Base-by-base conservation (phyloP, 92 coral and sea anemone species). In the Scolanthus callimorphus region DNA sequence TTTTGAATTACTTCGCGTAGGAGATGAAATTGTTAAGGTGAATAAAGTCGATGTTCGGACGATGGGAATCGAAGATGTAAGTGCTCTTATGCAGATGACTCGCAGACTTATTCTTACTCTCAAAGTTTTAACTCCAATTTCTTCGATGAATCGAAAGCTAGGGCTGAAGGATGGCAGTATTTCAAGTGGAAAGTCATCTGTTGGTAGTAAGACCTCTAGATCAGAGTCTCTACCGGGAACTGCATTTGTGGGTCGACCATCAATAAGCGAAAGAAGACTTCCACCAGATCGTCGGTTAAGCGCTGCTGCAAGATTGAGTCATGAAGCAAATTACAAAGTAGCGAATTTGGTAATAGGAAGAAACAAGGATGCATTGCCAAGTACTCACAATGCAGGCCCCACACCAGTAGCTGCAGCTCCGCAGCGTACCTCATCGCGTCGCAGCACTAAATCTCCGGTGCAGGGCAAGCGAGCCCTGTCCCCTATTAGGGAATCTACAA, bases 61-160 rank as follows among this genome's bases (percentile, higher is more conserved):
- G 9, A 94, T 94, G 99, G 59, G 63, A 2, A 90, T 94, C n/a
- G 96, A 89, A 45, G 97, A 94, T 74, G 99, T 94, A 19, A 94
- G 99, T 59, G 99, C 99, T 1, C 70, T 94, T 26, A 94, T 94
- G 99, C 99, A 94, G 67, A 94, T 94, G 99, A 80, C 99, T 2
- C 73, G 89, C 47, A 68, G 99, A 53, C 83, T 94, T 12, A 94
- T 94, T 45, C 77, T 94, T 51, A 90, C 99, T 29, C 85, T 94
- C 51, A 94, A 94, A 67, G 99, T 94, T 34, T 78, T 94, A 17
- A 94, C 99, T n/a, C 99, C 99, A 6, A 77, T 81, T 13, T 79
- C 82, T 9, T 70, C 87, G 28, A 84, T 77, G 76, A 67, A 79
- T 48, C 76, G 76, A 15, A 84, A 71, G 65, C 76, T 88, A 46